Evolutionary conservation across 1,140 invertebrate genomes (phyloP).

Genomic region (Venustaconcha ellipsiformis): DNA sequence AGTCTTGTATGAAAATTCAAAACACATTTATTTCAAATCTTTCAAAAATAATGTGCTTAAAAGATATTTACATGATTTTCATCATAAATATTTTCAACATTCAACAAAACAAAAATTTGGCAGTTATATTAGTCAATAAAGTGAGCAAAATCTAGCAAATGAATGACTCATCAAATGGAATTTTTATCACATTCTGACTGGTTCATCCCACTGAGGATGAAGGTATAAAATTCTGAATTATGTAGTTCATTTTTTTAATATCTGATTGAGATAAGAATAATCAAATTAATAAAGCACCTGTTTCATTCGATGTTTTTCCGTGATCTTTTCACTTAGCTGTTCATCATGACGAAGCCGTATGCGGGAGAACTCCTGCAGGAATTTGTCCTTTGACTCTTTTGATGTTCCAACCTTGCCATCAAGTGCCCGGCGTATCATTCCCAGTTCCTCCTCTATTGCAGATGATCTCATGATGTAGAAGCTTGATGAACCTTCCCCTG

Average conservation of each 20-base stretch:
- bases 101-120: too few species aligned
- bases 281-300: conserved; percentile 34
- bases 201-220: too few species aligned
- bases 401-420: conserved; percentile 52
- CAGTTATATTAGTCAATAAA: not conserved
- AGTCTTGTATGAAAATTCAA: too few species aligned
- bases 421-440: conserved; percentile 53
- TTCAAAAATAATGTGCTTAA: too few species aligned
- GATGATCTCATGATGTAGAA: conserved; percentile 41
- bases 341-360: conserved; percentile 50
- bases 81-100: too few species aligned
- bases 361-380: conserved; percentile 54
- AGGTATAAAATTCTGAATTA: not conserved
- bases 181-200: not conserved
- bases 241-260: not conserved
- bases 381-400: conserved; percentile 49
- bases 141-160: not conserved
- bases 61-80: too few species aligned
- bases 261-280: not conserved
- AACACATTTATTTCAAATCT: too few species aligned
- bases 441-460: conserved; percentile 54
- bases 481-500: conserved; percentile 36
- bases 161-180: not conserved
- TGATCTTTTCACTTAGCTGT: conserved; percentile 38
- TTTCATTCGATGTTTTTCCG: conserved; percentile 39